Percentiles rank a stretch among this genome's conserved stretches.
Conservation (phyloP, 2,888 invertebrate genomes). For the Drosophila affinis region DNA sequence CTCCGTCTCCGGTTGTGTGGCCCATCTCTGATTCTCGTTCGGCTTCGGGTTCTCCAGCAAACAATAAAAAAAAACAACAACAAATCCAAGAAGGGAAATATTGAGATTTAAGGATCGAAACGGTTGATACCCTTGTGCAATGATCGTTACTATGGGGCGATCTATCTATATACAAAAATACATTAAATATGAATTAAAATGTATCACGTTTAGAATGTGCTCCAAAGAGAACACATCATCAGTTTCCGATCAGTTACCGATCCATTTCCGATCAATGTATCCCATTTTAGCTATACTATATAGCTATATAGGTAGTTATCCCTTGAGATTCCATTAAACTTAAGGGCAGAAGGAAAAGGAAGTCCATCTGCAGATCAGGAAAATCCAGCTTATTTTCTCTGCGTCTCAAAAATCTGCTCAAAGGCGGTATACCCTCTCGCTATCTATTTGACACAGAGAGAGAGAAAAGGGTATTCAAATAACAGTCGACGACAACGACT, state of each 20-base stretch:
- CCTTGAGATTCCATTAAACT: too few relatives aligned
- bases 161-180: neutral
- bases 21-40: neutral
- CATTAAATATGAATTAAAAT: too few relatives aligned
- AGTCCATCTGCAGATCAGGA: too few relatives aligned
- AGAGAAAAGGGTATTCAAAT: neutral
- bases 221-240: too few relatives aligned
- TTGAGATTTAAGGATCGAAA: neutral
- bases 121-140: neutral
- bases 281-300: too few relatives aligned
- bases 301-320: too few relatives aligned
- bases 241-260: neutral
- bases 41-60: constrained; percentile 3
- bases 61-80: constrained; percentile 45
- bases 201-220: too few relatives aligned
- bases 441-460: neutral
- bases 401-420: neutral
- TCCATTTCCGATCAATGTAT: neutral
- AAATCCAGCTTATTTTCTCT: neutral
- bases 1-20: neutral
- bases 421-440: neutral
- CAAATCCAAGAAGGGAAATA: constrained; percentile 37
- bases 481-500: constrained; percentile 27
- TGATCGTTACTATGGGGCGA: neutral
- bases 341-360: too few relatives aligned